These are phyloP conservation scores for Teleogryllus oceanicus DNA, from an alignment of 2,888 invertebrate species.

Conservation along the genomic window DNA sequence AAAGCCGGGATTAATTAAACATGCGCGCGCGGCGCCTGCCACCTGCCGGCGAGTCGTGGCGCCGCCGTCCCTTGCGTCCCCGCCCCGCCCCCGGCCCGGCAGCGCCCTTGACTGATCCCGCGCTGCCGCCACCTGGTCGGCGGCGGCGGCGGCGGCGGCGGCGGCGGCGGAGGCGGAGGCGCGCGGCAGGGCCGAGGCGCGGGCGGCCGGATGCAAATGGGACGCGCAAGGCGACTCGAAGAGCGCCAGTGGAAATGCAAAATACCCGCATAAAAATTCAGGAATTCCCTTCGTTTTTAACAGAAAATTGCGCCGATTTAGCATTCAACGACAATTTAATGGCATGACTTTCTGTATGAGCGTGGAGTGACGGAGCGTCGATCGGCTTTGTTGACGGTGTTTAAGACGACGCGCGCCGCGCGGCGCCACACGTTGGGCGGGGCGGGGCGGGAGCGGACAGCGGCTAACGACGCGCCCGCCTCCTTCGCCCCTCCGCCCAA, in stretches of 20 bases:
- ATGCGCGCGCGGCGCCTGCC: neutral
- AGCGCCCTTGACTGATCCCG: neutral
- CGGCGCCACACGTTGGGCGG: neutral
- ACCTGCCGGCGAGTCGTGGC: neutral
- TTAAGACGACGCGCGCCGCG: neutral
- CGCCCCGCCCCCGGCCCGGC: neutral
- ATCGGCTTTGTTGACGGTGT: neutral
- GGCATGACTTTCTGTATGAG: neutral
- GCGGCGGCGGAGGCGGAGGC: neutral
- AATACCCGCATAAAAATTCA: neutral
- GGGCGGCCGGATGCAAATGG: neutral
- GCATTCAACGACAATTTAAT: slow-evolving; percentile 18
- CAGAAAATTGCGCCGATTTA: neutral
- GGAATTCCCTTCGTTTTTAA: slow-evolving; percentile 7
- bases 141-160: neutral
- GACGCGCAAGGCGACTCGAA: neutral
- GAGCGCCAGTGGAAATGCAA: slow-evolving; percentile 18
- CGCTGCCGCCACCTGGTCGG: neutral
- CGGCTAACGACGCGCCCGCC: too few species aligned
- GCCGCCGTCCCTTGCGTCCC: neutral
- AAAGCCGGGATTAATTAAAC: slow-evolving; percentile 9
- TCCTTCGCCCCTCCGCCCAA: too few species aligned
- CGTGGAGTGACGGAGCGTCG: neutral
- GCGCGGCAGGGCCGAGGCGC: neutral
- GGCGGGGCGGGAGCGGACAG: neutral